A percentile compares a stretch with the other conserved stretches of the same genome.
These are phyloP conservation scores for Sebastes ruberrimus DNA, from an alignment of 2,797 vertebrate genomes.

Conservation along the genomic window DNA sequence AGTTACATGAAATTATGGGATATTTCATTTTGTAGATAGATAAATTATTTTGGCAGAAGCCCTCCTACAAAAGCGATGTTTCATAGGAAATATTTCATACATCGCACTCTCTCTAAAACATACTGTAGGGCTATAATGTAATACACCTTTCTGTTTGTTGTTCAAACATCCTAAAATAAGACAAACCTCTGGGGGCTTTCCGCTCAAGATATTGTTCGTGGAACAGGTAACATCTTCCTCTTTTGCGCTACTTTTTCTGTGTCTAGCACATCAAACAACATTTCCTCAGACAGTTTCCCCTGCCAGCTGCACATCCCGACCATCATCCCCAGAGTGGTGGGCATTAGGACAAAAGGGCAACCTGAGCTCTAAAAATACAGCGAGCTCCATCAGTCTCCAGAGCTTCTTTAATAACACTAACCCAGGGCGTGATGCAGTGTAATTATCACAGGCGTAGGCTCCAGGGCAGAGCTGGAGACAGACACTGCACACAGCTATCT, in stretches of 20 bases:
- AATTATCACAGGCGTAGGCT: conserved; percentile 53
- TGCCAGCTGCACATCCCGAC: conserved; percentile 15
- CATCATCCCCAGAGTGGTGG: conserved; percentile 30
- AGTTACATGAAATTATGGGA: conserved; percentile 16
- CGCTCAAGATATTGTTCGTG: not conserved
- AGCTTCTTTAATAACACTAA: conserved; percentile 50
- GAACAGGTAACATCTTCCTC: not conserved
- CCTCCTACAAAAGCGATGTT: not conserved
- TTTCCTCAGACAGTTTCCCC: conserved; percentile 22
- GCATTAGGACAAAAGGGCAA: conserved; percentile 57
- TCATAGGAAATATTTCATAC: conserved; percentile 9
- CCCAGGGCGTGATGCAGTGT: conserved; percentile 34
- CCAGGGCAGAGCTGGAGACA: conserved; percentile 24
- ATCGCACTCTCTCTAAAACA: not conserved
- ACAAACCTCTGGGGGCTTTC: not conserved
- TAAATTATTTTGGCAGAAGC: not conserved
- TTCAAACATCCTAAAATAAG: not conserved
- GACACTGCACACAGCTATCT: not conserved
- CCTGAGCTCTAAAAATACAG: conserved; percentile 60
- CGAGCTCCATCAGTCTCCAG: conserved; percentile 28
- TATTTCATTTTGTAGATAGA: conserved; percentile 24
- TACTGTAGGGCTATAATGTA: not conserved
- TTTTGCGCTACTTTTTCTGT: not conserved
- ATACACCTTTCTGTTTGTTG: not conserved
- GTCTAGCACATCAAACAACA: conserved; percentile 5